Evolutionary conservation across 2,113 vertebrate species (phyloP).

Genomic region (Rhagologus leucostigma): DNA sequence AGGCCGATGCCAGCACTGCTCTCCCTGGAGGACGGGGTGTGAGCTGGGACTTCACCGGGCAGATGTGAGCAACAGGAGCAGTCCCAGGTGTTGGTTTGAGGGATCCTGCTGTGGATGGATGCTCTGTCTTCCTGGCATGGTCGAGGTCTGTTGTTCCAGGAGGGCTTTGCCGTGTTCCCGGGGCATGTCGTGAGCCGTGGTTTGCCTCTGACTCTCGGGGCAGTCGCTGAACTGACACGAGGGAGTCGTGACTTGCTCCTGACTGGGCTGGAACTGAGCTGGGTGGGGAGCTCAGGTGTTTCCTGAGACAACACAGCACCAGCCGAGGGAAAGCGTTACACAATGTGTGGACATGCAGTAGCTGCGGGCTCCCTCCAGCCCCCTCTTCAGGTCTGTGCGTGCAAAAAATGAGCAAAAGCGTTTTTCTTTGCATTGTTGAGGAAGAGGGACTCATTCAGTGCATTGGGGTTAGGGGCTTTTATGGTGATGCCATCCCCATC

Average conservation of each 20-base stretch:
- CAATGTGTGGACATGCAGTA: background rate
- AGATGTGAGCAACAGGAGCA: fast-evolving
- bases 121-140: fast-evolving
- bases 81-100: background rate
- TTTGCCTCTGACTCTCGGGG: background rate
- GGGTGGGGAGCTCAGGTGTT: background rate
- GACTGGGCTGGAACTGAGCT: background rate
- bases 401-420: background rate
- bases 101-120: background rate
- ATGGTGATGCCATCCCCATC: background rate
- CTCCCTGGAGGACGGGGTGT: background rate
- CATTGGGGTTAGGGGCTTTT: background rate
- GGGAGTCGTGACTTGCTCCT: background rate
- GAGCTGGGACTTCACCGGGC: background rate
- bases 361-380: background rate
- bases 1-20: background rate
- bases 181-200: background rate
- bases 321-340: fast-evolving
- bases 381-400: background rate
- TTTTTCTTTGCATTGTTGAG: background rate
- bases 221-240: background rate
- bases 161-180: fast-evolving
- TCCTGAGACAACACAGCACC: background rate
- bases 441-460: background rate
- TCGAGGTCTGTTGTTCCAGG: background rate